These are phyloP conservation scores for Ceratina calcarata DNA, from an alignment of 1,140 invertebrate genomes.

Conservation along the genomic window DNA sequence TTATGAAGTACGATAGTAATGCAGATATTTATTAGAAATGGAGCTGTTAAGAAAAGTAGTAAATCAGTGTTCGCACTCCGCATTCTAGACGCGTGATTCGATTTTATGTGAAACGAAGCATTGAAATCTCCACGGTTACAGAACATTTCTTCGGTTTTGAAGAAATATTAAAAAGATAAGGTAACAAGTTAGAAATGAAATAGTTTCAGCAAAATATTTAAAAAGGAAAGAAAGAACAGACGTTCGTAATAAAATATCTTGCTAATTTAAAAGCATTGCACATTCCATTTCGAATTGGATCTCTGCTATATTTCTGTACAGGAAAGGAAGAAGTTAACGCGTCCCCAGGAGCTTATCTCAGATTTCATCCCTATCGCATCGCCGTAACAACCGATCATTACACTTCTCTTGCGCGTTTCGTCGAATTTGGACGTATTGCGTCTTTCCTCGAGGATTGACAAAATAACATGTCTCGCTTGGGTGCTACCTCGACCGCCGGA, in stretches of 20 bases:
- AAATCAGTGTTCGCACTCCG: not conserved
- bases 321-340: too few relatives aligned
- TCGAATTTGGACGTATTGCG: constrained; percentile 1
- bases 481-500: not conserved
- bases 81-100: not conserved
- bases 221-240: not conserved
- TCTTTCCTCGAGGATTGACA: constrained; percentile 24
- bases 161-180: too few relatives aligned
- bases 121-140: not conserved
- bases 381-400: constrained; percentile 13
- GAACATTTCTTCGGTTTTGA: too few relatives aligned
- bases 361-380: not conserved
- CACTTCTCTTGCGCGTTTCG: not conserved
- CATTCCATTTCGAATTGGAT: too few relatives aligned
- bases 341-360: too few relatives aligned
- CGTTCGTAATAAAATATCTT: too few relatives aligned
- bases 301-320: too few relatives aligned
- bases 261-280: too few relatives aligned
- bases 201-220: too few relatives aligned
- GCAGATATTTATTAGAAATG: too few relatives aligned
- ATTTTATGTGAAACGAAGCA: not conserved
- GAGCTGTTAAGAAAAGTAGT: too few relatives aligned
- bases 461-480: constrained; percentile 38
- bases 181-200: too few relatives aligned
- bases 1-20: not conserved